Percentiles rank a stretch among this genome's conserved stretches.
These are phyloP conservation scores for Neolamprologus ventralis DNA, from an alignment of 2,113 vertebrate species.

Conservation along the genomic window DNA sequence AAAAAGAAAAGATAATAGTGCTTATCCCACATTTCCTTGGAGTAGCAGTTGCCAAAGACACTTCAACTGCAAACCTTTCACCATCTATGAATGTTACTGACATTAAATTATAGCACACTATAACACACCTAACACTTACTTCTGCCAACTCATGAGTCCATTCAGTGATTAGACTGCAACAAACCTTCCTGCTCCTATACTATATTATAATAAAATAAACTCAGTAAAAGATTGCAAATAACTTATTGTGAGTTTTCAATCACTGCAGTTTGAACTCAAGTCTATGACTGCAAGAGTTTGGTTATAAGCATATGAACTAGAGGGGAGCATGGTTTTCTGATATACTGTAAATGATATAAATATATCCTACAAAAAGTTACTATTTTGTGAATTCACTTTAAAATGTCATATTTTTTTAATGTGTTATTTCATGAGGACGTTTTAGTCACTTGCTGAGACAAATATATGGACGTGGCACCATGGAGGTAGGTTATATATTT, in stretches of 20 bases:
- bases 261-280: not conserved
- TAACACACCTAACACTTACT: not conserved
- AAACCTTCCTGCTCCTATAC: not conserved
- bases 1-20: not conserved
- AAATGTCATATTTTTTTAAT: not conserved
- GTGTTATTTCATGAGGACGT: not conserved
- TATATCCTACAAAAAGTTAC: not conserved
- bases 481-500: not conserved
- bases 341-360: not conserved
- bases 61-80: not conserved
- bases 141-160: not conserved
- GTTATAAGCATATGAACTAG: not conserved
- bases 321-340: not conserved
- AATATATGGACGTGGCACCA: not conserved
- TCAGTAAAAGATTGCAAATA: not conserved
- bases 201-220: not conserved
- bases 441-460: not conserved
- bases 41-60: not conserved
- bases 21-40: not conserved
- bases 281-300: not conserved
- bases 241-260: not conserved
- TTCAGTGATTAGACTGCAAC: not conserved
- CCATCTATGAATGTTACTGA: not conserved
- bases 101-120: not conserved
- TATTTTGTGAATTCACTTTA: not conserved